Evolutionary conservation across 2,797 vertebrate genomes (phyloP), one percentile per base, ranked within the genome.

Genomic region (Siniperca undulata): DNA sequence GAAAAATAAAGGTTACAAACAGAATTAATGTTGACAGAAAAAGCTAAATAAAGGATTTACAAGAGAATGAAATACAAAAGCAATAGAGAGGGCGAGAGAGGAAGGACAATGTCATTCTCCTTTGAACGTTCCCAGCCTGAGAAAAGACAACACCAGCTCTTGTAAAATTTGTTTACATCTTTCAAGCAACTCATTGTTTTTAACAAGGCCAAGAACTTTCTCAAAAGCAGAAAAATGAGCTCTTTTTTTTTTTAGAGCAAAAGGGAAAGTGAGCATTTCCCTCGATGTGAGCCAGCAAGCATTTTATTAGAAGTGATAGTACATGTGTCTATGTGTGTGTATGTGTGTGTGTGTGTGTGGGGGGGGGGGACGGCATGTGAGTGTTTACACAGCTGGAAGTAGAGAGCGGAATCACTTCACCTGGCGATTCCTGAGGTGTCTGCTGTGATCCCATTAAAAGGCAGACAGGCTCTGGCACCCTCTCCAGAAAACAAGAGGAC

Each of bases 311-410:
- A 88, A 83, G 81, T 86, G 92, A 90, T 88, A 70, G 81, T 81
- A 64, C 80, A 22, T 83, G 69, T 86, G 78, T 79, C 22, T 81
- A 10, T 83, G 70, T 11, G 61, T 58, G 36, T 84, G 77, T 55
- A 65, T 62, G 65, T 30, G 58, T 36, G 30, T 27, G 65, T 24
- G 70, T 46, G 44, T 20, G 77, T 46, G 60, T 34, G 72, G 40
- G 48, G 64, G 59, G 83, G 81, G 76, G n/a, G n/a, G n/a, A n/a
- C n/a, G n/a, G n/a, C 14, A 14, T 70, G 74, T 68, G 86, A 68
- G 77, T 94, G 91, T 94, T 91, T 93, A 92, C 82, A 93, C 92
- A 92, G 91, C 91, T 94, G 90, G 91, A 93, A 93, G 77, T 58
- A 77, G 60, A 83, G 80, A 90, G 88, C 48, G 7, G 91, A 92